Base-by-base conservation (phyloP, 2,113 vertebrate genomes). In the Peromyscus maniculatus region DNA sequence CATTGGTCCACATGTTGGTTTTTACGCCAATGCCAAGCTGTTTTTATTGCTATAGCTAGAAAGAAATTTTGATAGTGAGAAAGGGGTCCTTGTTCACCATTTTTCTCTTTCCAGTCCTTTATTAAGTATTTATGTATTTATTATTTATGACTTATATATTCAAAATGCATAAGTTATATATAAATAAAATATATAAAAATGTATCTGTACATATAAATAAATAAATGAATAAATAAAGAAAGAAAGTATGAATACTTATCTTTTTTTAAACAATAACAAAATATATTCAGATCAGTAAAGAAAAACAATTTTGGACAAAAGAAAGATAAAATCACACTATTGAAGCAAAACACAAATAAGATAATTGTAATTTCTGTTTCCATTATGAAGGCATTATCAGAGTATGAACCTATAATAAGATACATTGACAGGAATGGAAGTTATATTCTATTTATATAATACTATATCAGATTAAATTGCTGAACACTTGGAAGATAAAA, bases 91-190 rank as follows among this genome's bases (percentile, higher is more conserved):
- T 90, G 13, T 75, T 95, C 13, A 92, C n/a, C 79, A 43, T 24
- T 92, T 36, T 82, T 82, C 36, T 39, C 24, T 55, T 75, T 95
- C 5, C n/a, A 80, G 91, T 55, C 15, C 22, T 94, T 36, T 52
- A 46, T 57, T 17, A 36, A 13, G 6, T 89, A 3, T 8, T 55
- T n/a, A 94, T 2, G 12, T 59, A 74, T 64, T 19, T 95, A 74
- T 87, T 87, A 24, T 67, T 91, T 78, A 36, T 69, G n/a, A 66
- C 11, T 84, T 77, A 87, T 91, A 33, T 89, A 80, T 77, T 33
- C 16, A 92, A 95, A 93, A 82, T 91, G 55, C 7, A 24, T 43
- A 67, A 31, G 7, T 28, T 62, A n/a, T 24, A 33, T 16, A 26
- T n/a, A 12, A 87, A 86, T 86, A 72, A 72, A 57, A 82, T 82